A percentile compares a stretch with the other conserved stretches of the same genome.
Evolutionary conservation across 2,113 vertebrate genomes (phyloP).

Genomic region (Zapornia atra): DNA sequence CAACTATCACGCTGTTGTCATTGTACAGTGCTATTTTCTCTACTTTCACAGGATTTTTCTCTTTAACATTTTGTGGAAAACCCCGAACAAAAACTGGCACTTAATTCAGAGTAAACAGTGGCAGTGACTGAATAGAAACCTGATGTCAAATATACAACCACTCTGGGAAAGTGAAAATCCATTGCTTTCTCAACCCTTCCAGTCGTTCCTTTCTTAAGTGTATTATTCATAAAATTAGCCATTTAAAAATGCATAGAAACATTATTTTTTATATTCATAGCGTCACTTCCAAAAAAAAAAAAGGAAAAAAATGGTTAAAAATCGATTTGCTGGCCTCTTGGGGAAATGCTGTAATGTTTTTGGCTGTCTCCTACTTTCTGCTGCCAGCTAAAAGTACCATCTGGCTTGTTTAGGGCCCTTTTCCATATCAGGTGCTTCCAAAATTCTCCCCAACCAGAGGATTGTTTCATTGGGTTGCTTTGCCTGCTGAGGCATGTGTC

Average conservation of each 20-base stretch:
- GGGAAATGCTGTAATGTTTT: slow-evolving; percentile 72
- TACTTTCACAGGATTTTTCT: neutral
- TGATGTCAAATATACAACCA: slow-evolving; percentile 8
- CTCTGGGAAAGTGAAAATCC: slow-evolving; percentile 20
- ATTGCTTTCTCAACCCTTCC: neutral
- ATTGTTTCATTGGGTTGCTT: slow-evolving; percentile 63
- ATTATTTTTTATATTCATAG: slow-evolving; percentile 51
- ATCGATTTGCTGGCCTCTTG: slow-evolving; percentile 70
- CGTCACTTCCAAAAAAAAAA: neutral
- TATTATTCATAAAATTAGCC: neutral
- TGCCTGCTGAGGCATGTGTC: slow-evolving; percentile 64
- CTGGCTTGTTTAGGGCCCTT: slow-evolving; percentile 66
- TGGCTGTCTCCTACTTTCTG: slow-evolving; percentile 64
- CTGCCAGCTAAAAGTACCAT: slow-evolving; percentile 72
- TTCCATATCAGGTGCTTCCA: slow-evolving; percentile 71
- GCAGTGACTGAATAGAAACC: slow-evolving; percentile 36
- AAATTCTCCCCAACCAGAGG: slow-evolving; percentile 63
- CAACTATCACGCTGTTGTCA: neutral
- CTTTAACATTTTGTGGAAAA: neutral
- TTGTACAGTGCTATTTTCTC: neutral
- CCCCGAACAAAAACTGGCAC: slow-evolving; percentile 16
- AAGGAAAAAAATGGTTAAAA: slow-evolving; percentile 50
- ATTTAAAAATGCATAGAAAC: slow-evolving; percentile 25
- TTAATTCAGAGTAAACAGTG: slow-evolving; percentile 41
- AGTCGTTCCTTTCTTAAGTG: slow-evolving; percentile 23